These are phyloP conservation scores for Orbicella faveolata DNA, from an alignment of 64 coral and sea anemone genomes.

Conservation along the genomic window DNA sequence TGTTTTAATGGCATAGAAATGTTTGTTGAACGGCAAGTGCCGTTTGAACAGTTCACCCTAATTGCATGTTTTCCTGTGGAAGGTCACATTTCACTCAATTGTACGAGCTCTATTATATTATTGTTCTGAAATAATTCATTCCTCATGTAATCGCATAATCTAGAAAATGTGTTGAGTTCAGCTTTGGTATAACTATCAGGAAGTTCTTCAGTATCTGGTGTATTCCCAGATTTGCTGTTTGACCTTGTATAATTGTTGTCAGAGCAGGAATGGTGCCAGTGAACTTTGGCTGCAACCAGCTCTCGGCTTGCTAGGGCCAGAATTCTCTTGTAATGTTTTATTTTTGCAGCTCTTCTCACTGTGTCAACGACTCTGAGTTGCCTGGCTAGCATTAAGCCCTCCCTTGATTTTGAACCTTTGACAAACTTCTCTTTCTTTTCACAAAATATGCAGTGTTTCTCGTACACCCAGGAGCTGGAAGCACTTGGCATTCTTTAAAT, in stretches of 20 bases:
- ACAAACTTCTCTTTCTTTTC: conserved; percentile 17
- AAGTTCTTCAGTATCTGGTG: not conserved
- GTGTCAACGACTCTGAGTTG: conserved; percentile 23
- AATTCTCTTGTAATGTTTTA: conserved; percentile 47
- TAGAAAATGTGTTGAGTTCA: not conserved
- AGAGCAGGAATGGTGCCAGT: conserved; percentile 59
- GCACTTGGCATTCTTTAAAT: not conserved
- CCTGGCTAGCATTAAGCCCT: conserved; percentile 20
- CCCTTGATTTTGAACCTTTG: conserved; percentile 22
- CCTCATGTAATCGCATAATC: conserved; percentile 27
- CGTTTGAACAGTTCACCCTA: too few relatives aligned
- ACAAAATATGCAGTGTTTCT: conserved; percentile 34
- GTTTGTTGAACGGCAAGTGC: too few relatives aligned
- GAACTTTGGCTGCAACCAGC: conserved; percentile 36
- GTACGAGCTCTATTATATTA: too few relatives aligned
- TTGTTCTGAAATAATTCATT: conserved; percentile 12
- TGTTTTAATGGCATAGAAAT: too few relatives aligned
- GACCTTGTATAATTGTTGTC: conserved; percentile 45
- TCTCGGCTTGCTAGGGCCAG: conserved; percentile 15
- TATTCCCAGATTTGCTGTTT: not conserved
- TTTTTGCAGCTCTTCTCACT: conserved; percentile 10
- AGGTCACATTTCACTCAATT: too few relatives aligned
- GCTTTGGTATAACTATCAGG: not conserved
- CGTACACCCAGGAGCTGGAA: conserved; percentile 1
- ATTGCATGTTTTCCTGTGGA: too few relatives aligned